These are phyloP conservation scores for Hippolais icterina DNA, from an alignment of 2,113 vertebrate genomes.

Conservation along the genomic window DNA sequence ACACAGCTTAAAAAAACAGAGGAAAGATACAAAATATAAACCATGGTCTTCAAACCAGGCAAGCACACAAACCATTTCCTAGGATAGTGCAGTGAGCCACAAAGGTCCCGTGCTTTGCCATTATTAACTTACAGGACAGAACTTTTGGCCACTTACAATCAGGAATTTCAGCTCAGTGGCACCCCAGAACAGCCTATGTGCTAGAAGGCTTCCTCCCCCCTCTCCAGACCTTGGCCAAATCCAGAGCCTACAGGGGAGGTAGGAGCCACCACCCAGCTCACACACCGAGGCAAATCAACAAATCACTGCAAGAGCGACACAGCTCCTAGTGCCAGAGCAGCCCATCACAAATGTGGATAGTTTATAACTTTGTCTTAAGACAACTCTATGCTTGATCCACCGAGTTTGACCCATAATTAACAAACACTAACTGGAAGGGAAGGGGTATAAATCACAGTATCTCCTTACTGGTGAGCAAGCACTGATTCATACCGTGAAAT, in stretches of 20 bases:
- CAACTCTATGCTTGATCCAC: neutral
- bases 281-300: neutral
- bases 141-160: neutral
- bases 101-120: neutral
- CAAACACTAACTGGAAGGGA: neutral
- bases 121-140: neutral
- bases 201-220: neutral
- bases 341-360: neutral
- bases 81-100: neutral
- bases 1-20: neutral
- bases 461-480: neutral
- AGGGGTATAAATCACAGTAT: neutral
- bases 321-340: neutral
- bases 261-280: neutral
- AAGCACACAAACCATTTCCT: conserved; percentile 14
- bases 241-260: neutral
- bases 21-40: neutral
- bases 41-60: neutral
- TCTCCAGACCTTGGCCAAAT: neutral
- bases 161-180: neutral
- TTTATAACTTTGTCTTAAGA: neutral
- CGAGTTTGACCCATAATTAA: neutral
- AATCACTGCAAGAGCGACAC: neutral
- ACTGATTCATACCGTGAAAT: neutral
- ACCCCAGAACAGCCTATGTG: neutral